These are phyloP conservation scores for Entomyzon cyanotis DNA, from an alignment of 2,113 vertebrate species.

Conservation along the genomic window DNA sequence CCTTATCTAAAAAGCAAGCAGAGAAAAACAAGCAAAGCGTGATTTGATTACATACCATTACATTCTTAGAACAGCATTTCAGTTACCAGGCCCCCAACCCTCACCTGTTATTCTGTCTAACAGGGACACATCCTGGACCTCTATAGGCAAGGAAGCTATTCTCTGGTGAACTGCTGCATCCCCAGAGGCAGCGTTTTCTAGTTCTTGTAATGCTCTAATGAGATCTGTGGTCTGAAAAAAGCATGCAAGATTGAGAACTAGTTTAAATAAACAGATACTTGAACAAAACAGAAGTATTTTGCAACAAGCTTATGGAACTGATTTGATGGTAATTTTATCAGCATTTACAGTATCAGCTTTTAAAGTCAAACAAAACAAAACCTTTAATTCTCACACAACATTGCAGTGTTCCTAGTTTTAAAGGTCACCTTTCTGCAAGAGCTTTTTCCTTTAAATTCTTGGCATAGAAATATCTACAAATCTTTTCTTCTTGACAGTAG, in stretches of 20 bases:
- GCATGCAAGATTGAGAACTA: conserved; percentile 58
- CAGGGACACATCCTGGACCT: conserved; percentile 94
- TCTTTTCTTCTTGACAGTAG: neutral
- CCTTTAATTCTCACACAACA: neutral
- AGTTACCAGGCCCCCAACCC: neutral
- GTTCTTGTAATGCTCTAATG: conserved; percentile 94
- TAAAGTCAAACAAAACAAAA: neutral
- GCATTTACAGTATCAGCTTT: neutral
- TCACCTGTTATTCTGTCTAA: conserved; percentile 96
- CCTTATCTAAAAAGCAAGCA: conserved; percentile 75
- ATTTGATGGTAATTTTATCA: neutral
- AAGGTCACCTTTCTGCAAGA: neutral
- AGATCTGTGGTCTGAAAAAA: conserved; percentile 89
- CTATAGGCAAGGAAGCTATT: conserved; percentile 92
- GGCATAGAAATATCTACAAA: neutral
- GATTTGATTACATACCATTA: neutral
- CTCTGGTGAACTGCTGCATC: conserved; percentile 93
- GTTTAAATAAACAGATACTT: conserved; percentile 7
- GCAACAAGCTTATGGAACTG: neutral
- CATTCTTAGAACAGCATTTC: neutral
- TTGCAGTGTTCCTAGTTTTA: neutral
- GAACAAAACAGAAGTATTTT: neutral
- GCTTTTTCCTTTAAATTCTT: neutral
- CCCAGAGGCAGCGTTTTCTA: conserved; percentile 94
- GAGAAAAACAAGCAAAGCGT: conserved; percentile 9